These are phyloP conservation scores for Bradysia coprophila DNA, from an alignment of 1,140 invertebrate species.

Conservation along the genomic window DNA sequence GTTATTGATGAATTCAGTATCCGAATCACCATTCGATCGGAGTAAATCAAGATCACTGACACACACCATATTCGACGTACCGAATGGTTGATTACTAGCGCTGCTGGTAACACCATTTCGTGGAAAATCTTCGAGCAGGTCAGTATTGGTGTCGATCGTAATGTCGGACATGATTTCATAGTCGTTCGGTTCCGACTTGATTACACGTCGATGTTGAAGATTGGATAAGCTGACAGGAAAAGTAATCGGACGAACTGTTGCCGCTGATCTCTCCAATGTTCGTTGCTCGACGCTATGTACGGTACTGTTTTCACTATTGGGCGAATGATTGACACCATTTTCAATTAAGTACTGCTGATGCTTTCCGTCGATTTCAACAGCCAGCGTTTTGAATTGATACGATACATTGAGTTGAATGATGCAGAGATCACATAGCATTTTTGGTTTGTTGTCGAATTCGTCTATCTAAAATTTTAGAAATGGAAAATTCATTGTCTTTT, in stretches of 20 bases:
- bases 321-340: background rate
- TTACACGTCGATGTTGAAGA: background rate
- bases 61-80: too few species aligned
- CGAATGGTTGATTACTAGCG: too few species aligned
- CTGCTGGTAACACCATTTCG: too few species aligned
- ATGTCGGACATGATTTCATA: background rate
- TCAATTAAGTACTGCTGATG: background rate
- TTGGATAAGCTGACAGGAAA: background rate
- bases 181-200: background rate
- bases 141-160: background rate
- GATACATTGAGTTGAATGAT: background rate
- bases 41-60: too few species aligned
- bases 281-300: background rate
- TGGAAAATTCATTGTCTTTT: too few species aligned
- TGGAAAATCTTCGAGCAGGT: too few species aligned
- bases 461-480: background rate
- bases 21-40: too few species aligned
- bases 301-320: background rate
- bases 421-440: background rate
- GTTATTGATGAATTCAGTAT: too few species aligned
- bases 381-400: background rate
- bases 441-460: background rate
- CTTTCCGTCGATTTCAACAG: background rate
- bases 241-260: too few species aligned
- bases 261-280: background rate